Evolutionary conservation across 2,797 vertebrate genomes (phyloP).

Genomic region (Hephaestus fuliginosus): DNA sequence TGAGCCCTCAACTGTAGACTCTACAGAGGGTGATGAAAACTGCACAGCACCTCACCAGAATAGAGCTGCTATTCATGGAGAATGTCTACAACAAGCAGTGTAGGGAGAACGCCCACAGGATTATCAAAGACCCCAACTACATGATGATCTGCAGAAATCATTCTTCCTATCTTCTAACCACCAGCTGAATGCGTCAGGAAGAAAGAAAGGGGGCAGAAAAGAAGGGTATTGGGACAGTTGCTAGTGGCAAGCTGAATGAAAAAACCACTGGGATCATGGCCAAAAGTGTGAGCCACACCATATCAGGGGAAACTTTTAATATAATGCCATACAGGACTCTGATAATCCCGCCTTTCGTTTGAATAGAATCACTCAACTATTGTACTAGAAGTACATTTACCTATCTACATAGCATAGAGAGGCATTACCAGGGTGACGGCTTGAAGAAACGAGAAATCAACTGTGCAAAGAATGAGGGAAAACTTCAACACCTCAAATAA

Average conservation of each 20-base stretch:
- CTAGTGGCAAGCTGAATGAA: constrained; percentile 48
- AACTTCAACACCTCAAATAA: too few relatives aligned
- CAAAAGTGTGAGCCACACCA: constrained; percentile 29
- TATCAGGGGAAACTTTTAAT: constrained; percentile 16
- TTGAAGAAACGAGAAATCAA: too few relatives aligned
- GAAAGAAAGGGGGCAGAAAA: constrained; percentile 18
- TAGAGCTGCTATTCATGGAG: too few relatives aligned
- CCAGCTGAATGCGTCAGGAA: constrained; percentile 47
- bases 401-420: not conserved
- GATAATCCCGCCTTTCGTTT: not conserved
- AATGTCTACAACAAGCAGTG: too few relatives aligned
- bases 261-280: constrained; percentile 4
- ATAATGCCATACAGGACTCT: not conserved
- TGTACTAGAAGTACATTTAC: not conserved
- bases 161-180: too few relatives aligned
- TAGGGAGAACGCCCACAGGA: too few relatives aligned
- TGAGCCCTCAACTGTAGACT: too few relatives aligned
- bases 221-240: constrained; percentile 29
- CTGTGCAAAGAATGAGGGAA: too few relatives aligned
- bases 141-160: too few relatives aligned
- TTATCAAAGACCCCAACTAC: too few relatives aligned
- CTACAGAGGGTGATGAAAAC: too few relatives aligned
- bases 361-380: not conserved
- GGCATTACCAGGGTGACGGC: not conserved
- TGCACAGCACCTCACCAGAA: too few relatives aligned